Base-by-base conservation (phyloP, 2,113 vertebrate genomes). In the Pseudorectes ferrugineus region DNA sequence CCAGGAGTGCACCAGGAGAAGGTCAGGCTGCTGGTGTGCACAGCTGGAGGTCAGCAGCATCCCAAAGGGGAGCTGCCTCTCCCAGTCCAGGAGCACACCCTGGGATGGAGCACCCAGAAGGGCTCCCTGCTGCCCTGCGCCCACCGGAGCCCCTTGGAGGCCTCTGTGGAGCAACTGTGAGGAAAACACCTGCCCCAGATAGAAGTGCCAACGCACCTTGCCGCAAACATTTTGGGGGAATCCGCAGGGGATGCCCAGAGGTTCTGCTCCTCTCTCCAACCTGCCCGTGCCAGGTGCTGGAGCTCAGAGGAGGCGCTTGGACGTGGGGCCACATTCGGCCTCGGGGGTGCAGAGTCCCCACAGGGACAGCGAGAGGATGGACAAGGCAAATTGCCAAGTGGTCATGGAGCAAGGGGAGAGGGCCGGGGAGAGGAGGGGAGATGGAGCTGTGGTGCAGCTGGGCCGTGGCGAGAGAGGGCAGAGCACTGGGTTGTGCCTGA, bases 261-360 rank as follows among this genome's bases (percentile, higher is more conserved):
- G 33, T 6, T 35, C 33, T 58, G 16, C 6, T 62, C 13, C 42
- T 66, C 33, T 42, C 59, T 62, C 68, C 73, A 59, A 1, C 19
- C 23, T 42, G 14, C 28, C 55, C 0, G 0, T 49, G 42, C n/a
- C 24, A 21, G 73, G 26, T 28, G 51, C 51, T 78, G 46, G 36
- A 73, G 43, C 16, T 46, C 59, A 18, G 84, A 61, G 43, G 24
- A 80, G 28, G 26, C 0, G 1, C 17, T 43, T 1, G 1, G 9
- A 1, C 0, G 1, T 5, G 6, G 16, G 29, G 52, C 18, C 1
- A 1, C n/a, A 12, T 42, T 71, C 0, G 0, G 36, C 24, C 2
- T 0, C 0, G 0, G 48, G 35, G 14, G 6, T 55, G 22, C 14
- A 55, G 54, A 51, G 28, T 61, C 12, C 38, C 20, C 43, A 7